Percentiles rank a stretch among this genome's conserved stretches.
phyloP scores from a whole-genome alignment of 2,888 invertebrate species.

The Drosophila gaucha region DNA sequence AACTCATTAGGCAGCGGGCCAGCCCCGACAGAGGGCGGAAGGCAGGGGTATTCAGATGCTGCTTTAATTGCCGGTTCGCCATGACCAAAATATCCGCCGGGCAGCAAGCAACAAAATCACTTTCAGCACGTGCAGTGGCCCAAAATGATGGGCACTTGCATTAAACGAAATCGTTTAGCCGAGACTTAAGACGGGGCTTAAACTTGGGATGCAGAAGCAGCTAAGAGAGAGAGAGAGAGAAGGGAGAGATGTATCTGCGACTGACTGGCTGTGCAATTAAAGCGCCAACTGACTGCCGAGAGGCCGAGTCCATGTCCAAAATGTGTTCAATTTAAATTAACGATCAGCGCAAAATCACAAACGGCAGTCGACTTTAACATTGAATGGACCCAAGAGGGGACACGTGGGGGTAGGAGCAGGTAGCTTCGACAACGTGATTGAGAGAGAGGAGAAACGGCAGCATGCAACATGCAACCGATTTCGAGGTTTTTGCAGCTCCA shows the following conservation, averaged over 20 bases:
- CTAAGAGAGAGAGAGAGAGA: not conserved
- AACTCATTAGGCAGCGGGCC: slow-evolving; percentile 65
- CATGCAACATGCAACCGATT: slow-evolving; percentile 59
- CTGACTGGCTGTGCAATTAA: slow-evolving; percentile 63
- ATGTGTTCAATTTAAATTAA: slow-evolving; percentile 79
- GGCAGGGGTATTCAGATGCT: slow-evolving; percentile 40
- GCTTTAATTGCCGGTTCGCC: slow-evolving; percentile 72
- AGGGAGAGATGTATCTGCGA: slow-evolving; percentile 5
- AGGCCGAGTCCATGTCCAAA: slow-evolving; percentile 68
- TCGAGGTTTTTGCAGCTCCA: slow-evolving; percentile 39
- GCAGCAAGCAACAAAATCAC: slow-evolving; percentile 56
- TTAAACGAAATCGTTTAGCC: slow-evolving; percentile 77
- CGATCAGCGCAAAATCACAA: slow-evolving; percentile 70
- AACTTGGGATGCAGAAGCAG: slow-evolving; percentile 1
- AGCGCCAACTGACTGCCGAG: slow-evolving; percentile 46
- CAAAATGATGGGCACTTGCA: slow-evolving; percentile 78
- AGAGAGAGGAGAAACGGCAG: slow-evolving; percentile 34
- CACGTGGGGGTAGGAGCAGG: slow-evolving; percentile 3
- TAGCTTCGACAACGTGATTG: slow-evolving; percentile 47
- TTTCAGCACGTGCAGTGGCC: slow-evolving; percentile 69
- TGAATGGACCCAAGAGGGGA: not conserved
- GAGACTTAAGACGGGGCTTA: slow-evolving; percentile 33
- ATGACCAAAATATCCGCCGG: slow-evolving; percentile 70
- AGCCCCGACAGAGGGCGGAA: not conserved
- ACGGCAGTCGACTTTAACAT: slow-evolving; percentile 44